Evolutionary conservation across 2,888 invertebrate species (phyloP), one percentile per base, ranked within the genome.

Genomic region (Drosophila birchii): DNA sequence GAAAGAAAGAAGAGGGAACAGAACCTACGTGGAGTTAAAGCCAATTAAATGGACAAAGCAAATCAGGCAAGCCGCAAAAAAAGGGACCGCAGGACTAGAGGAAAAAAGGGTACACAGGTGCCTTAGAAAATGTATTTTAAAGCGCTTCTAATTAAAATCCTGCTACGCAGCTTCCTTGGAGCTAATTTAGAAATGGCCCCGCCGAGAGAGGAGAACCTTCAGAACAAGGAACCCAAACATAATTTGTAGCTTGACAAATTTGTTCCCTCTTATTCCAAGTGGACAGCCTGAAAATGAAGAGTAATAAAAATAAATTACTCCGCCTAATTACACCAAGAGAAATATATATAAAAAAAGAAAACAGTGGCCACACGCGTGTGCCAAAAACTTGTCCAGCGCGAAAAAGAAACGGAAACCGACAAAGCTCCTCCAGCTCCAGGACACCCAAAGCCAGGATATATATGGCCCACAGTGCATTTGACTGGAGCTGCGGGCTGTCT

Each of bases 231-330:
- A 60, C 51, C 55, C 54, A 45, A 45, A 54, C 63, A 69, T 67
- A 75, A 51, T 69, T 78, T 56, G 70, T 55, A 60, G 80, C 67
- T 38, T 62, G 67, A 55, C 60, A 60, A 78, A 80, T 80, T 80
- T 84, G 72, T 69, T 49, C 39, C 57, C 69, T 73, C 43, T 63
- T 64, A 59, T 60, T 60, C 64, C 18, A 43, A 64, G 64, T 64
- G 64, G 64, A 51, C 64, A 53, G 64, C 43, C 59, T 73, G 74
- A 75, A 88, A 86, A 59, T 72, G 58, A 51, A 55, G 44, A 58
- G 67, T 64, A 78, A 78, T 89, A 84, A 78, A 86, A 80, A 87
- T 84, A 84, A 88, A 84, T 86, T 79, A 79, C 79, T 70, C 51
- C 54, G 62, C 73, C 84, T 88, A 85, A 88, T 85, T 85, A 84